Base-by-base conservation (phyloP, 2,888 invertebrate genomes). In the Agonopterix subpropinquella region DNA sequence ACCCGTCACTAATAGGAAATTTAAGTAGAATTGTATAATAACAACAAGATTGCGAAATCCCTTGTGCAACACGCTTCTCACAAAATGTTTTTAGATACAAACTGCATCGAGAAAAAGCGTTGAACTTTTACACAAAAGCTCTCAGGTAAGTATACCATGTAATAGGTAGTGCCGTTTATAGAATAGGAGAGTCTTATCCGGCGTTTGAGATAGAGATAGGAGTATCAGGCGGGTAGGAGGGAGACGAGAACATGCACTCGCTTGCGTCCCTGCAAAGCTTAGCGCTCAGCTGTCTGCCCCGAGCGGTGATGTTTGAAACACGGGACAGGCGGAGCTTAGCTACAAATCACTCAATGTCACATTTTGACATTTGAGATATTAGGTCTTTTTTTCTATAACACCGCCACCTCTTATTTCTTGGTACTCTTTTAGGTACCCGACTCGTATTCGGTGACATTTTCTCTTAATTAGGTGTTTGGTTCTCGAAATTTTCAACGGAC, bases 331-430 rank as follows among this genome's bases (percentile, higher is more conserved):
- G 89, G 89, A 84, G 89, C 89, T 87, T 87, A 88, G 86, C 89
- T 81, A 89, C 89, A 89, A 89, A 89, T 89, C 89, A 89, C 89
- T 89, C 89, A 89, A 82, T 85, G 89, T 89, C 89, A 89, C 86
- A 80, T 89, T 89, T 89, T 89, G 89, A 89, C 89, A 85, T 86
- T 87, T 87, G 88, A 89, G 89, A 89, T 89, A 89, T 89, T 89
- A 89, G 83, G 81, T 88, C 81, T 88, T 89, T 89, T 71, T 89
- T 86, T 85, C 84, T 87, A 84, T 84, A 85, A 83, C 79, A 72
- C 79, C 77, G 80, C 77, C 85, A 84, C 84, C 75, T 85, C 81
- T 78, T 77, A 75, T 77, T 70, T 73, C 74, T 72, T 61, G 57
- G 66, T 65, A 61, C 66, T 62, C 62, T 67, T 72, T 65, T 62